These are phyloP conservation scores for Enteromius argenteus DNA, from an alignment of 2,797 vertebrate species.

Conservation along the genomic window DNA sequence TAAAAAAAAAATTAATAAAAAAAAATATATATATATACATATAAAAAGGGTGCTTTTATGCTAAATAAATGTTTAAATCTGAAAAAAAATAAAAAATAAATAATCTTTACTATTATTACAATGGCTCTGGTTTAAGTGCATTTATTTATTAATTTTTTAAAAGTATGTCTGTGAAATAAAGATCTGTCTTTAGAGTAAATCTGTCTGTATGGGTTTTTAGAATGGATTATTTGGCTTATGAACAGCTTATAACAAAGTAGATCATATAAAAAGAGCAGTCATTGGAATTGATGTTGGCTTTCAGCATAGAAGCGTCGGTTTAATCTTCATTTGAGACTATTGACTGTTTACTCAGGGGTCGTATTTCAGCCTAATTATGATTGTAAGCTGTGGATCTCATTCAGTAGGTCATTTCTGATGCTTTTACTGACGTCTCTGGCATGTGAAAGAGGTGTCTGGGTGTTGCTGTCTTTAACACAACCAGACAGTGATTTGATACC, in stretches of 20 bases:
- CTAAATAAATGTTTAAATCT: not conserved
- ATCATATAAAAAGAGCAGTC: not conserved
- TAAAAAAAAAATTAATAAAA: too few species aligned
- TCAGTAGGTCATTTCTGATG: slow-evolving; percentile 29
- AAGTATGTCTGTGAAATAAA: not conserved
- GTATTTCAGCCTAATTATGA: slow-evolving; percentile 1
- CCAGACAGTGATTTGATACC: slow-evolving; percentile 28
- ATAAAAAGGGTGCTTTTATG: not conserved
- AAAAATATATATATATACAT: too few species aligned
- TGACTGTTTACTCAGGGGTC: not conserved
- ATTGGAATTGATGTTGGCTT: not conserved
- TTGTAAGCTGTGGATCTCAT: slow-evolving; percentile 13
- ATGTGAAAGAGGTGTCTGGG: slow-evolving; percentile 25
- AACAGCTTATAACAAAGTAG: not conserved
- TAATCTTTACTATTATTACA: not conserved
- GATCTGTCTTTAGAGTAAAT: slow-evolving; percentile 5
- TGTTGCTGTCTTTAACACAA: not conserved
- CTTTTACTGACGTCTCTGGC: slow-evolving; percentile 2
- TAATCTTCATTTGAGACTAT: slow-evolving; percentile 10
- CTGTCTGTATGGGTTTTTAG: not conserved
- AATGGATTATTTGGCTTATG: not conserved
- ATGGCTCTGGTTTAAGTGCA: not conserved
- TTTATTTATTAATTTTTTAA: not conserved
- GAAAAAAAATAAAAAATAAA: not conserved
- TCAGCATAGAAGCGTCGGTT: not conserved